Percentiles rank a stretch among this genome's conserved stretches.
Evolutionary conservation across 2,888 invertebrate species (phyloP).

Genomic region (Agriopis marginaria): DNA sequence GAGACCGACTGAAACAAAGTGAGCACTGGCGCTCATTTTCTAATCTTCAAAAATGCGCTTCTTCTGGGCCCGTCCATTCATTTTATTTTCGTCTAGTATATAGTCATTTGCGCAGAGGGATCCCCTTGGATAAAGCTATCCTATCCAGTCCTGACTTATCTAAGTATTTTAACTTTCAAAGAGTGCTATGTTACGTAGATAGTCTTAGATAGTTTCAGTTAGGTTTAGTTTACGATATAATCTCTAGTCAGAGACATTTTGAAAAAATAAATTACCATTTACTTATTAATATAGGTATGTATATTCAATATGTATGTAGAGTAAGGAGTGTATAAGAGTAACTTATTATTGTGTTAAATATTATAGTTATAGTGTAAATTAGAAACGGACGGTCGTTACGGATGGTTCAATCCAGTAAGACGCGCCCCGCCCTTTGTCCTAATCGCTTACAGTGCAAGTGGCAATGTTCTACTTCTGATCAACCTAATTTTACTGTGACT

Average conservation of each 20-base stretch:
- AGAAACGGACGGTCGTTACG: constrained; percentile 68
- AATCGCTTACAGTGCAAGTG: background rate
- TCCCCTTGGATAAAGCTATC: background rate
- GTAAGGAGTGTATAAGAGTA: constrained; percentile 75
- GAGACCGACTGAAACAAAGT: no score
- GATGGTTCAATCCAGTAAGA: background rate
- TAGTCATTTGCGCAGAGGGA: background rate
- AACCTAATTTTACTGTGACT: background rate
- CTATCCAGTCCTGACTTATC: constrained; percentile 8
- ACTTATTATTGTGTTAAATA: constrained; percentile 80
- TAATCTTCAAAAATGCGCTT: no score
- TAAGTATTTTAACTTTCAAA: constrained; percentile 64
- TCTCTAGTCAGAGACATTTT: constrained; percentile 85
- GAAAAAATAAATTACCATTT: constrained; percentile 82
- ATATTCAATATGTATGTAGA: constrained; percentile 72
- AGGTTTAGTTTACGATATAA: constrained; percentile 71
- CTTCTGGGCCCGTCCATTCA: no score
- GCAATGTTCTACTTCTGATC: background rate
- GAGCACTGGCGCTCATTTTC: no score
- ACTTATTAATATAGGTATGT: constrained; percentile 80
- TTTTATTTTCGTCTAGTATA: no score
- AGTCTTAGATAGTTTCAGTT: constrained; percentile 73
- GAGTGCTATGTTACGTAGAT: constrained; percentile 81
- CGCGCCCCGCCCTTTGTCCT: background rate
- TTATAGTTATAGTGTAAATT: constrained; percentile 67